A percentile compares a stretch with the other conserved stretches of the same genome.
These are phyloP conservation scores for Nephrotoma guestfalica DNA, from an alignment of 2,888 invertebrate species.

Conservation along the genomic window DNA sequence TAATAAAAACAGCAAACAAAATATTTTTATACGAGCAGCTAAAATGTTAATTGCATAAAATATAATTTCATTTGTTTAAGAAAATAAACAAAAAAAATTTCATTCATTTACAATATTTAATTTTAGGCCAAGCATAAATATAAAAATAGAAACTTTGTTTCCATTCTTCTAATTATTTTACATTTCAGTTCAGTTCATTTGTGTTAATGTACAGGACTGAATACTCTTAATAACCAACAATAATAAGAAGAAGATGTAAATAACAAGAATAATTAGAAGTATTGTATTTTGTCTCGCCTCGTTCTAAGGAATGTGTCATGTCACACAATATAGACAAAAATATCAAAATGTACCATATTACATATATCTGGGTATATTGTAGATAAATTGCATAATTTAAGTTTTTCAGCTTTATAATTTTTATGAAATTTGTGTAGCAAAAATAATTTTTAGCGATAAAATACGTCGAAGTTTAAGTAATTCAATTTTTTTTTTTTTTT, in stretches of 20 bases:
- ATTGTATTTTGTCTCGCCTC: no score
- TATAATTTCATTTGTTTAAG: background rate
- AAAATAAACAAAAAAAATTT: background rate
- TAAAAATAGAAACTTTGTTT: background rate
- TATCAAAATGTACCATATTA: background rate
- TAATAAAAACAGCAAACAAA: background rate
- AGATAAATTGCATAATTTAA: background rate
- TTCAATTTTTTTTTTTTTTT: no score
- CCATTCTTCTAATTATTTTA: background rate
- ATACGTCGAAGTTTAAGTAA: no score
- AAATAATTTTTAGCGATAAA: background rate
- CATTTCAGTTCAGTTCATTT: background rate
- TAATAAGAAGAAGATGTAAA: background rate
- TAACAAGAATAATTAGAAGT: background rate
- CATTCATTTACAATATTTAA: background rate
- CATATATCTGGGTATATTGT: background rate
- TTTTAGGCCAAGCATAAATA: background rate
- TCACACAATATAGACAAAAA: background rate
- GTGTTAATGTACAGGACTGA: background rate
- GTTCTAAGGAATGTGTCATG: no score
- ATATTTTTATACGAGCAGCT: background rate
- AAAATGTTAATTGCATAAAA: background rate
- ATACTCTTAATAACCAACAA: background rate
- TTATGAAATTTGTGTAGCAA: background rate
- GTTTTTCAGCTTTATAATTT: background rate